These are phyloP conservation scores for Petromus typicus DNA, from an alignment of 2,113 vertebrate genomes.

Conservation along the genomic window DNA sequence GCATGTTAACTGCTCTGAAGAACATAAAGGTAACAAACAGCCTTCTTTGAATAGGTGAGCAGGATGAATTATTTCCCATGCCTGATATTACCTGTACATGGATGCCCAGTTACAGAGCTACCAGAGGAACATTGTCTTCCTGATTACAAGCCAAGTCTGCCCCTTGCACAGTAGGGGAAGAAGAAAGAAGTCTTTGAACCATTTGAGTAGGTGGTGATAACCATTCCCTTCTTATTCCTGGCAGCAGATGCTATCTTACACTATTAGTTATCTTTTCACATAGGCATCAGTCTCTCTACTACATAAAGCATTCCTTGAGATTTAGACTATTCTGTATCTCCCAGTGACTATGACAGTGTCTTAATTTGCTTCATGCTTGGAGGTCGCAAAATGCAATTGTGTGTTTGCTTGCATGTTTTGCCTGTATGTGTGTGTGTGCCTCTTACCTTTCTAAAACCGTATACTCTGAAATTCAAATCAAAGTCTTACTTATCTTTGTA, in stretches of 20 bases:
- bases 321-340: not conserved
- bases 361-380: conserved; percentile 38
- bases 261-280: not conserved
- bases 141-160: not conserved
- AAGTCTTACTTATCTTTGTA: not conserved
- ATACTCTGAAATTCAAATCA: not conserved
- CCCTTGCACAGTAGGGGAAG: not conserved
- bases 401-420: not conserved
- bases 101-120: not conserved
- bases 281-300: not conserved
- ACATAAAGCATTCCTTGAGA: not conserved
- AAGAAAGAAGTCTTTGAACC: not conserved
- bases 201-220: not conserved
- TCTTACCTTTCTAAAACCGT: not conserved
- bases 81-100: not conserved
- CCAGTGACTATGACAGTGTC: not conserved
- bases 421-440: not conserved
- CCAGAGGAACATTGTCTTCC: not conserved
- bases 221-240: not conserved
- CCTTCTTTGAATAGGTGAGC: conserved; percentile 1
- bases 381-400: conserved; percentile 7
- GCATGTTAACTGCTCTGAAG: conserved; percentile 59
- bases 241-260: not conserved
- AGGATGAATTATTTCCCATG: not conserved
- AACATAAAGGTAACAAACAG: conserved; percentile 64